Evolutionary conservation across 2,113 vertebrate species (phyloP), one percentile per base, ranked within the genome.

Genomic region (Oryzias woworae): DNA sequence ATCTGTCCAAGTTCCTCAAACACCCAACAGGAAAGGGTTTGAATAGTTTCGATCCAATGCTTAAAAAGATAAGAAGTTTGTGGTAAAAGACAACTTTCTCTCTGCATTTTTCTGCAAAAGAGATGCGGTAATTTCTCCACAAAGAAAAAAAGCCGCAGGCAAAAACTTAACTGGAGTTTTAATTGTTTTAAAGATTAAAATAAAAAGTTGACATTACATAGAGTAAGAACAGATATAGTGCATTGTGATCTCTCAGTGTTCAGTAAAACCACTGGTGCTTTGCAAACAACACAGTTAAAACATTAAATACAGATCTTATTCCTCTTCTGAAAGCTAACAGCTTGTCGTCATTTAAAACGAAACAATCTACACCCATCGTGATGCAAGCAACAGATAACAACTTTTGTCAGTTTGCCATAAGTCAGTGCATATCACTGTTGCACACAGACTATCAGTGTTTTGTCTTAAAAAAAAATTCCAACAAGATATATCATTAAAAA

Each of bases 21-120:
- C 42, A 58, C 76, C 66, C 75, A 4, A 36, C 36, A 14, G 66
- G 53, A 71, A 53, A 44, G 58, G 3, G 36, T 41, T 49, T 56
- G 57, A 36, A 36, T 36, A 36, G 36, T 36, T 77, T 84, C 79
- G 66, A 78, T 84, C 45, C 81, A 81, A 80, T n/a, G 48, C 60
- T 61, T 62, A 71, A 62, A 61, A 55, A 71, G 66, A 63, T 71
- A 43, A 73, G 58, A 50, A 66, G 5, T n/a, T 41, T 55, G 36
- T 53, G 36, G 53, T 18, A 17, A 51, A 62, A 36, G 8, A 36
- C 8, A 1, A 36, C 58, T 59, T 44, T 24, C 52, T 10, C n/a
- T 5, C 45, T 17, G 52, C 4, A 12, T 31, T 31, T 53, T 31
- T n/a, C 17, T n/a, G 7, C 4, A 26, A 28, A 53, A 44, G 26